Percentiles rank a stretch among this genome's conserved stretches.
Conservation (phyloP, 2,113 vertebrate genomes). For the Sapajus apella region DNA sequence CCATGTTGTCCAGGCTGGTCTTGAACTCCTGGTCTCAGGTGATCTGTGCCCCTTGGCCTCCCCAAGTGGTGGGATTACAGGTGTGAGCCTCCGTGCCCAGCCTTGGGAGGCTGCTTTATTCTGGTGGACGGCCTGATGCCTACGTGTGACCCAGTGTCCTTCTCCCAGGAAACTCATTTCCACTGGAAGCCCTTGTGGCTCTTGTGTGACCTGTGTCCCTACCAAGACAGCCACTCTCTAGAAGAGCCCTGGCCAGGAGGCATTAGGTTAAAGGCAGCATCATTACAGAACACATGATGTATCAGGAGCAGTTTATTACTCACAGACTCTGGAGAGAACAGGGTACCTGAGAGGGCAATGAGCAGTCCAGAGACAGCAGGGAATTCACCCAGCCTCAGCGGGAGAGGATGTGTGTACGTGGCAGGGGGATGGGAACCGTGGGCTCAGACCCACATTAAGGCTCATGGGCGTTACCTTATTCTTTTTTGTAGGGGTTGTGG, state of each 20-base stretch:
- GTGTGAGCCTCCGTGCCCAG: accelerated
- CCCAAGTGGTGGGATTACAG: too few species aligned
- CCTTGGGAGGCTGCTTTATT: neutral
- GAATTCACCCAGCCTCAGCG: neutral
- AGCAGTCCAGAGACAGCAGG: neutral
- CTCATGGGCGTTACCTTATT: neutral
- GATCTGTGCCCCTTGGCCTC: too few species aligned
- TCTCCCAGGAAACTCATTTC: neutral
- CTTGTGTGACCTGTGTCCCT: neutral
- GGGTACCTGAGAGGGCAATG: accelerated
- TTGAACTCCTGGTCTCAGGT: too few species aligned
- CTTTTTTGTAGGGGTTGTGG: too few species aligned
- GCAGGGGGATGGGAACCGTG: neutral
- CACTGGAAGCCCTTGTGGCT: neutral
- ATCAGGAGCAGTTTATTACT: neutral
- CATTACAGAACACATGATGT: neutral
- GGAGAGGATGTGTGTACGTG: neutral
- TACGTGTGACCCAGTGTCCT: neutral
- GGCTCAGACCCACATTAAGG: neutral
- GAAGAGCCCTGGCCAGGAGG: neutral
- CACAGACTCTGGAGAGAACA: neutral
- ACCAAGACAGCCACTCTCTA: neutral
- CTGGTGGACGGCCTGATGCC: neutral
- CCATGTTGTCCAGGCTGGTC: too few species aligned
- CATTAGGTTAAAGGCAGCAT: neutral